Conservation (phyloP, 2,797 vertebrate species). For the Hapalemur alaotrensis region DNA sequence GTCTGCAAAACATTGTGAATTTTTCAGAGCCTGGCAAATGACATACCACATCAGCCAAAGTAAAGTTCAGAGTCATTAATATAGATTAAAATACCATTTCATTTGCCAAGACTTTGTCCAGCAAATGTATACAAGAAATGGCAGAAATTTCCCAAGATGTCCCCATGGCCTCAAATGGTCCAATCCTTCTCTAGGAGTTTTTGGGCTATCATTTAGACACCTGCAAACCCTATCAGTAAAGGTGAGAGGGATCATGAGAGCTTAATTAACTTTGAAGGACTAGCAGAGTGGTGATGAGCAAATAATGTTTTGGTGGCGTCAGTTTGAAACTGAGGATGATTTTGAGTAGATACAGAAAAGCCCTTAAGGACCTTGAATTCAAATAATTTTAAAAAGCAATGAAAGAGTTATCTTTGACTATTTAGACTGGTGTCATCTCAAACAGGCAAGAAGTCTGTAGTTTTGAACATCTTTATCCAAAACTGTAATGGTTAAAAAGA, state of each 20-base stretch:
- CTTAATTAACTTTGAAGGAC: constrained; percentile 18
- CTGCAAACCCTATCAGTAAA: neutral
- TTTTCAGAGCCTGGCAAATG: constrained; percentile 31
- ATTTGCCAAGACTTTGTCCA: constrained; percentile 18
- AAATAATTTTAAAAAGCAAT: constrained; percentile 9
- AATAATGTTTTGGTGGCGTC: neutral
- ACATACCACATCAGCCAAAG: neutral
- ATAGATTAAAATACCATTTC: constrained; percentile 22
- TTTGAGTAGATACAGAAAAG: constrained; percentile 16
- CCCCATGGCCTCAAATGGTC: neutral
- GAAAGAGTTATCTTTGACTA: neutral
- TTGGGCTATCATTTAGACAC: neutral
- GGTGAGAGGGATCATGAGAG: neutral
- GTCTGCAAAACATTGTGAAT: constrained; percentile 29
- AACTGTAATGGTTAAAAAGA: neutral
- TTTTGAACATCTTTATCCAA: neutral
- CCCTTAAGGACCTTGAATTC: neutral
- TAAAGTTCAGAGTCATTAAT: constrained; percentile 48
- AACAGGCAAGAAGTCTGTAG: neutral
- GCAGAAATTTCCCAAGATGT: neutral
- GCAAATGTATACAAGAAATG: neutral
- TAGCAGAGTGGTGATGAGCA: neutral
- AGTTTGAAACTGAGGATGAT: neutral
- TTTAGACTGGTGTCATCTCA: neutral
- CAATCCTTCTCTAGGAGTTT: neutral